Evolutionary conservation across 2,797 vertebrate species (phyloP), one percentile per base, ranked within the genome.

Genomic region (Cetoscarus ocellatus): DNA sequence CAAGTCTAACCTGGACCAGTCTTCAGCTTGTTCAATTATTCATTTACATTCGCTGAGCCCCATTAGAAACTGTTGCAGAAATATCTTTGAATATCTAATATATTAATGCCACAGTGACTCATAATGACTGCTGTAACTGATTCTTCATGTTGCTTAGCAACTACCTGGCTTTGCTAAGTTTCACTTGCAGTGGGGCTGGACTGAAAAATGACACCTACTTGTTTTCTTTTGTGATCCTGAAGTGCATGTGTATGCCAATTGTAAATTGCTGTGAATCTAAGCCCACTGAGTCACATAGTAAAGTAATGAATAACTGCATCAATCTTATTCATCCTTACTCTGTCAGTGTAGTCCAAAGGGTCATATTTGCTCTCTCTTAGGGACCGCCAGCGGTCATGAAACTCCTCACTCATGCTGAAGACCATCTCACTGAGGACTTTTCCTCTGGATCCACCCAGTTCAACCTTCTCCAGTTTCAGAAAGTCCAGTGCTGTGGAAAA

Each of bases 281-380:
- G 38, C 19, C 52, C 18, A 35, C 47, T 53, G 59, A 17, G 55
- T 44, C 43, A 56, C 56, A 73, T 1, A 79, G 44, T 65, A 65
- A 62, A 50, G 38, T 57, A 61, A 80, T 61, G 57, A 61, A 80
- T 61, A 72, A 81, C 62, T 80, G 6, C 50, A 57, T 12, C 18
- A 17, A 49, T 70, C 34, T 73, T 50, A 67, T 5, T 36, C 1
- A 44, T 49, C 48, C 87, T 79, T 84, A 94, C 92, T 70, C 90
- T 67, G 60, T 91, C 89, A 10, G 72, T 90, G 40, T 92, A 94
- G 89, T 94, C 93, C 82, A 95, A 73, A 0, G 91, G 92, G 73
- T 90, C 90, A 7, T 93, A 90, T 93, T 96, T 95, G 88, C 93
- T 95, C 90, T 96, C 93, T 75, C 91, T 80, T 7, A 95, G 86